These are phyloP conservation scores for Lepidurus couesii DNA, from an alignment of 1,140 invertebrate genomes.

Conservation along the genomic window DNA sequence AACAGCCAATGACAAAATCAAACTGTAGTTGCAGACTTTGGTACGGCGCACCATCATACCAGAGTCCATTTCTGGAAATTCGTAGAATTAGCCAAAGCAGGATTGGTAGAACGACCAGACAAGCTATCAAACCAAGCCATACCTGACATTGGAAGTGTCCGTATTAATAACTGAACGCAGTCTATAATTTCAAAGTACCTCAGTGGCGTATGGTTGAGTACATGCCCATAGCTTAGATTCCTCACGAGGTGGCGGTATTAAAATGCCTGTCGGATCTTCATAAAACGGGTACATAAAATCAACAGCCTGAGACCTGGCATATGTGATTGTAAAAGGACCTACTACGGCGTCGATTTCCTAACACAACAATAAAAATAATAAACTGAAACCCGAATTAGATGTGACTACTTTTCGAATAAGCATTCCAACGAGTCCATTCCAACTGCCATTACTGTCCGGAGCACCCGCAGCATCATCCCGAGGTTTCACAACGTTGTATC, in stretches of 20 bases:
- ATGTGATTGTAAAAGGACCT: conserved; percentile 47
- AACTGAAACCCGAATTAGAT: background rate
- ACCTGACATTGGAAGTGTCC: conserved; percentile 26
- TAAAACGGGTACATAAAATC: conserved; percentile 47
- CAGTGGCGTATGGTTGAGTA: conserved; percentile 39
- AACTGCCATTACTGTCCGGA: background rate
- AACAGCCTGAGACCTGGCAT: conserved; percentile 43
- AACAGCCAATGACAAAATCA: conserved; percentile 16
- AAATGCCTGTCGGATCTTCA: conserved; percentile 42
- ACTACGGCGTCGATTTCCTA: conserved; percentile 46
- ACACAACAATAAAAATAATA: background rate
- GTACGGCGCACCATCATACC: background rate
- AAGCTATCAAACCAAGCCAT: conserved; percentile 25
- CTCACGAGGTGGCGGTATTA: conserved; percentile 41
- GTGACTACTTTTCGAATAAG: background rate
- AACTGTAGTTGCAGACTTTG: conserved; percentile 26
- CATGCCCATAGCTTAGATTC: conserved; percentile 40
- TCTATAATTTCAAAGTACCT: conserved; percentile 36
- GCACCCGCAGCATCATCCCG: background rate
- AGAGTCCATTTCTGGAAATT: conserved; percentile 25
- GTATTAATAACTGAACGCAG: background rate
- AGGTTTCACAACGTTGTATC: background rate
- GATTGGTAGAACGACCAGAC: background rate
- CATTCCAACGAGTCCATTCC: background rate
- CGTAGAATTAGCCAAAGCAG: background rate